Evolutionary conservation across 37 sponge, comb jelly and placozoan genomes (phyloP).

Genomic region (Lycopodina hypogea): DNA sequence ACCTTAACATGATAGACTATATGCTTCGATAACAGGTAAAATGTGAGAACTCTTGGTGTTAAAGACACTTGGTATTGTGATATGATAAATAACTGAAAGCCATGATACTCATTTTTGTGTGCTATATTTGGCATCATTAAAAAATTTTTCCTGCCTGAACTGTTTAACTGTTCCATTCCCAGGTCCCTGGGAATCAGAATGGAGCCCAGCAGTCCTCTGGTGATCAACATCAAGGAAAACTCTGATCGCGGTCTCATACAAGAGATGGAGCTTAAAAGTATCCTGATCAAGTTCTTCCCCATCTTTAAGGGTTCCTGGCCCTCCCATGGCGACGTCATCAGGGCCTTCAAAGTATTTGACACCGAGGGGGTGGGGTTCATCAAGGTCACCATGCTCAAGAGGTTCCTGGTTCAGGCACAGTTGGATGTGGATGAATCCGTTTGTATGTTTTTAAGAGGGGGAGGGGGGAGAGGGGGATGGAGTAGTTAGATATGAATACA

Average conservation of each 20-base stretch:
- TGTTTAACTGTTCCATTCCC: background rate
- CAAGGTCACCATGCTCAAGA: conserved; percentile 61
- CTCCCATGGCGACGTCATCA: conserved; percentile 40
- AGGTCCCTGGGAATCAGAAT: conserved; percentile 38
- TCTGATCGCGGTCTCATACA: background rate
- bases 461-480: background rate
- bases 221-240: conserved; percentile 14
- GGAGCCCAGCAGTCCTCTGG: background rate
- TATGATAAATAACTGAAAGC: too few relatives aligned
- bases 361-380: conserved; percentile 66
- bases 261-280: conserved; percentile 6
- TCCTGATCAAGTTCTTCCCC: conserved; percentile 10
- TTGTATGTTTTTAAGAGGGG: conserved; percentile 15
- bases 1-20: too few relatives aligned
- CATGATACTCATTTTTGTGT: too few relatives aligned
- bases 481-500: background rate
- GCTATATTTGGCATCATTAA: too few relatives aligned
- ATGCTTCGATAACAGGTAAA: too few relatives aligned
- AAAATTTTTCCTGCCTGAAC: background rate
- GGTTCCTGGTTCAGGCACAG: conserved; percentile 56
- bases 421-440: conserved; percentile 41
- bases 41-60: too few relatives aligned
- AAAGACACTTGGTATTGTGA: too few relatives aligned
- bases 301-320: conserved; percentile 37
- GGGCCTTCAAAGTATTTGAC: conserved; percentile 72